These are phyloP conservation scores for Tetragnatha montana DNA, from an alignment of 2,888 invertebrate species.

Conservation along the genomic window DNA sequence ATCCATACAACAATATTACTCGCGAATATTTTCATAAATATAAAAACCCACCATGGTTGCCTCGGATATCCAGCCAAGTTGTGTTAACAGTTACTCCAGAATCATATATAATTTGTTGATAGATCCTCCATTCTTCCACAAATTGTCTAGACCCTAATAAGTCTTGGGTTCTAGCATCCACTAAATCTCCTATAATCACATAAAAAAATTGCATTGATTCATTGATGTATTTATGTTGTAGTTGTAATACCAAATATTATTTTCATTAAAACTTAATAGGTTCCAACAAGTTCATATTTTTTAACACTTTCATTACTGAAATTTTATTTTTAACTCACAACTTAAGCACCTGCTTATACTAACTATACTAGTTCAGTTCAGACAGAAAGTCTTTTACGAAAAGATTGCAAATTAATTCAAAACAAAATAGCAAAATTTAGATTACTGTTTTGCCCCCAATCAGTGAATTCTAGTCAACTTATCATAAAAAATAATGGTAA, in stretches of 20 bases:
- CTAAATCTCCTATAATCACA: constrained; percentile 82
- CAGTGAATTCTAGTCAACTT: no score
- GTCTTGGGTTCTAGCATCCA: constrained; percentile 89
- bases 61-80: constrained; percentile 91
- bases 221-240: background rate
- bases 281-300: background rate
- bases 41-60: constrained; percentile 87
- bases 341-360: no score
- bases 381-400: no score
- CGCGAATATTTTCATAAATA: background rate
- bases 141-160: constrained; percentile 88
- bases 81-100: constrained; percentile 83
- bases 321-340: no score
- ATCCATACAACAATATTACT: no score
- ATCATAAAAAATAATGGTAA: background rate
- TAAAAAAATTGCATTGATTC: background rate
- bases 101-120: constrained; percentile 83
- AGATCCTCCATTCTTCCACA: constrained; percentile 88
- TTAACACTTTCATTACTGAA: background rate
- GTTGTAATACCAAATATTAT: background rate
- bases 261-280: background rate
- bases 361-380: no score
- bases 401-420: no score
- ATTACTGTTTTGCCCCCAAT: no score
- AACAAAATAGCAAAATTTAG: no score